Base-by-base conservation (phyloP, 2,888 invertebrate genomes). In the Platycheirus albimanus region DNA sequence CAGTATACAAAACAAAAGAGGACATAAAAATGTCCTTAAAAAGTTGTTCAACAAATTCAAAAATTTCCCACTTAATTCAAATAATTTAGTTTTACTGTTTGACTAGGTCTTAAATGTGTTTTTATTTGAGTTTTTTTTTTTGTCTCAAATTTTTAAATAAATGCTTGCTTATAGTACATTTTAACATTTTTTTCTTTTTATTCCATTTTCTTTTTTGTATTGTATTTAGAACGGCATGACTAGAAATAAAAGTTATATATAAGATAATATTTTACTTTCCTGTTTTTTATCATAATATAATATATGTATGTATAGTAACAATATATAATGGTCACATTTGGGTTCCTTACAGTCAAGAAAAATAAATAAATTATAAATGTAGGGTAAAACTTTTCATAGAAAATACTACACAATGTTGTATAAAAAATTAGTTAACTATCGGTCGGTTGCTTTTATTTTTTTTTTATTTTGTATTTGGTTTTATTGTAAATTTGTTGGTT, bases 361-460 rank as follows among this genome's bases (percentile, higher is more conserved):
- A 66, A 49, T 49, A 64, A 66, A 49, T 49, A 45, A 17, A 43
- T 58, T 41, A 41, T 61, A 20, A 49, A 49, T 56, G 61, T 63
- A 28, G 47, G 56, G 17, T 56, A 67, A 52, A 69, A 69, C 43
- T 63, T 51, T 72, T 64, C 69, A 54, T 83, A 69, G 78, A 83
- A 83, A 83, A 83, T 67, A 69, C 83, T 83, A 83, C 83, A 69
- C 15, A 71, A 33, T 20, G 8, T 72, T 78, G 83, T 83, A 83
- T 78, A 83, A 72, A 83, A 83, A 78, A 78, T 78, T 83, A 83
- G 83, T 83, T 83, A 83, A 83, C 83, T 83, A 83, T 83, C 67
- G 45, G 72, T 78, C 58, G 64, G 76, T 75, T 79, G 52, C 69
- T 74, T 20, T 33, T 47, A 11, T 47, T 49, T 49, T 64, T 38